A percentile compares a stretch with the other conserved stretches of the same genome.
Evolutionary conservation across 2,113 vertebrate genomes (phyloP).

Genomic region (Kryptolebias marmoratus): DNA sequence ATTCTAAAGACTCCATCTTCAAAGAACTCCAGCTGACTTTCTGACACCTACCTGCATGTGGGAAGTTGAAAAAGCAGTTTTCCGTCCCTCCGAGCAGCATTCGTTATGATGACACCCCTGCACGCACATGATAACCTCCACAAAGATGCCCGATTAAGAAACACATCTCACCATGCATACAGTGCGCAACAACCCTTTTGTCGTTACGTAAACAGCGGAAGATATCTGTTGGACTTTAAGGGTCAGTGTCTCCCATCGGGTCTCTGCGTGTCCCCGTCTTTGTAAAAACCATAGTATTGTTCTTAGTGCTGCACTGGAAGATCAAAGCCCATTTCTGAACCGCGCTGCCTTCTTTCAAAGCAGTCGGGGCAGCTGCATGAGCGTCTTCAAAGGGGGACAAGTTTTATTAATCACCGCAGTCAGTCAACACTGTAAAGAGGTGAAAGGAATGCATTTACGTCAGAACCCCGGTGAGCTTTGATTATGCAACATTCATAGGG

Average conservation of each 20-base stretch:
- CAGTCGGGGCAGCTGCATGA: constrained; percentile 54
- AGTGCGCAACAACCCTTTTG: background rate
- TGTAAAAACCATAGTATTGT: constrained; percentile 54
- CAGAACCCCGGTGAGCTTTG: constrained; percentile 51
- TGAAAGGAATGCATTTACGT: constrained; percentile 53
- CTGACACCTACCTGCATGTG: constrained; percentile 42
- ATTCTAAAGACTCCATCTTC: constrained; percentile 58
- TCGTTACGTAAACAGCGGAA: constrained; percentile 34
- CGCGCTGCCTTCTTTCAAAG: constrained; percentile 61
- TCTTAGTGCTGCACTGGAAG: constrained; percentile 37
- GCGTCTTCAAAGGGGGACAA: constrained; percentile 71
- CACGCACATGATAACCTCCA: constrained; percentile 37
- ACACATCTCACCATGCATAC: constrained; percentile 39
- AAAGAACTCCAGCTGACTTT: constrained; percentile 52
- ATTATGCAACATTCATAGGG: constrained; percentile 62
- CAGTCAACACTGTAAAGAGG: constrained; percentile 56
- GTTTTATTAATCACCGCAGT: constrained; percentile 65
- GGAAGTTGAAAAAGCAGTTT: constrained; percentile 47
- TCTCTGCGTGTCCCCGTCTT: constrained; percentile 35
- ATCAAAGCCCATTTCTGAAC: constrained; percentile 76
- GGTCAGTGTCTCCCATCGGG: constrained; percentile 48
- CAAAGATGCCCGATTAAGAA: constrained; percentile 25
- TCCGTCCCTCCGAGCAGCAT: constrained; percentile 50
- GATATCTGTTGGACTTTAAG: constrained; percentile 41
- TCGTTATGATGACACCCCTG: constrained; percentile 45